Evolutionary conservation across 1,140 invertebrate genomes (phyloP).

Genomic region (Danaus plexippus): DNA sequence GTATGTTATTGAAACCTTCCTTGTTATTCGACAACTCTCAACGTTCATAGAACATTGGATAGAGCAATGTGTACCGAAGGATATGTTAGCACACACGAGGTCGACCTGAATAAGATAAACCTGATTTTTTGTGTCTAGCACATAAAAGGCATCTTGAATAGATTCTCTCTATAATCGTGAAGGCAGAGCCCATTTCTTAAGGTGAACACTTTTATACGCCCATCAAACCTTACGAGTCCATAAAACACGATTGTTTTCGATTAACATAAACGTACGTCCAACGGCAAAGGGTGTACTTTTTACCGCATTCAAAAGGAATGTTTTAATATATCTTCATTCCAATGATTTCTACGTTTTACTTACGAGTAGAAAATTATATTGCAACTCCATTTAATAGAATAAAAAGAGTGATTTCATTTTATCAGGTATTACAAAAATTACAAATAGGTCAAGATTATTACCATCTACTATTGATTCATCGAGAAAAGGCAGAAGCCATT

Average conservation of each 20-base stretch:
- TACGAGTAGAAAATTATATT: no score
- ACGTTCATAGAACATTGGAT: slow-evolving; percentile 5
- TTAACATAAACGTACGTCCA: slow-evolving; percentile 41
- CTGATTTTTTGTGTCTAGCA: slow-evolving; percentile 49
- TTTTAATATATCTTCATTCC: slow-evolving; percentile 10
- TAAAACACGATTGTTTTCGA: slow-evolving; percentile 68
- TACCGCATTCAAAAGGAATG: no score
- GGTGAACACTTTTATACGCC: slow-evolving; percentile 61
- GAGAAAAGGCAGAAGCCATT: slow-evolving; percentile 25
- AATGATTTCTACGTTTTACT: neutral
- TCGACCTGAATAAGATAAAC: slow-evolving; percentile 29
- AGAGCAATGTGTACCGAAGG: no score
- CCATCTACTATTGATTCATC: slow-evolving; percentile 27
- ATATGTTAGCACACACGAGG: neutral
- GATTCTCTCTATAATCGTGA: slow-evolving; percentile 52
- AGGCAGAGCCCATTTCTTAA: slow-evolving; percentile 49
- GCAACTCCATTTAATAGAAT: neutral
- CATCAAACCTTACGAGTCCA: slow-evolving; percentile 62
- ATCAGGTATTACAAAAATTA: neutral
- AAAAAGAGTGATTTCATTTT: neutral
- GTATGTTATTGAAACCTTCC: neutral
- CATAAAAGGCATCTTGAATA: slow-evolving; percentile 50
- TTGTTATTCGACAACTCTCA: slow-evolving; percentile 9
- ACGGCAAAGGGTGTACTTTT: no score
- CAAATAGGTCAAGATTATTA: slow-evolving; percentile 9